Evolutionary conservation across 2,113 vertebrate genomes (phyloP).

Genomic region (Cinclus cinclus): DNA sequence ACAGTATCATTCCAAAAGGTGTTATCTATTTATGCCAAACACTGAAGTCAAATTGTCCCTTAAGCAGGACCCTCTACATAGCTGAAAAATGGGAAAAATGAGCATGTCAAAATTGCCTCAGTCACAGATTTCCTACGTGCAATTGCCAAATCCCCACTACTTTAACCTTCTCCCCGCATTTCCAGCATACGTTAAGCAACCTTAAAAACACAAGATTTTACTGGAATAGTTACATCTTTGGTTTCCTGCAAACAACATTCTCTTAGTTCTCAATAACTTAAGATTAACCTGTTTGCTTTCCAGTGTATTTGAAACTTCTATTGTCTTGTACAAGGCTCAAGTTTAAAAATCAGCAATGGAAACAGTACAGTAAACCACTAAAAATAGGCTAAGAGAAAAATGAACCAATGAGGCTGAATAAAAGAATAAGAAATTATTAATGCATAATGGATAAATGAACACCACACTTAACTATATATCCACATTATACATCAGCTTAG

Average conservation of each 20-base stretch:
- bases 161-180: not conserved
- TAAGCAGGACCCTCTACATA: not conserved
- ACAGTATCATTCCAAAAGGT: not conserved
- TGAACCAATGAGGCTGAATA: not conserved
- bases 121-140: not conserved
- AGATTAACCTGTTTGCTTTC: not conserved
- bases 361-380: not conserved
- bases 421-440: not conserved
- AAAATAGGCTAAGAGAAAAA: not conserved
- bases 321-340: not conserved
- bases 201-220: not conserved
- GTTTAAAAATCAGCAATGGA: not conserved
- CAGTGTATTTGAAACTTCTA: not conserved
- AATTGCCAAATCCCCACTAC: not conserved
- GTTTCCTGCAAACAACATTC: not conserved
- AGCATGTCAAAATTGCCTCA: not conserved
- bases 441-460: not conserved
- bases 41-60: not conserved
- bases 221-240: not conserved
- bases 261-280: not conserved
- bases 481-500: not conserved
- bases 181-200: not conserved
- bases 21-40: not conserved
- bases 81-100: accelerated
- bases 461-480: not conserved